Evolutionary conservation across 2,888 invertebrate genomes (phyloP), one percentile per base, ranked within the genome.

Genomic region (Steinernema scapterisci): DNA sequence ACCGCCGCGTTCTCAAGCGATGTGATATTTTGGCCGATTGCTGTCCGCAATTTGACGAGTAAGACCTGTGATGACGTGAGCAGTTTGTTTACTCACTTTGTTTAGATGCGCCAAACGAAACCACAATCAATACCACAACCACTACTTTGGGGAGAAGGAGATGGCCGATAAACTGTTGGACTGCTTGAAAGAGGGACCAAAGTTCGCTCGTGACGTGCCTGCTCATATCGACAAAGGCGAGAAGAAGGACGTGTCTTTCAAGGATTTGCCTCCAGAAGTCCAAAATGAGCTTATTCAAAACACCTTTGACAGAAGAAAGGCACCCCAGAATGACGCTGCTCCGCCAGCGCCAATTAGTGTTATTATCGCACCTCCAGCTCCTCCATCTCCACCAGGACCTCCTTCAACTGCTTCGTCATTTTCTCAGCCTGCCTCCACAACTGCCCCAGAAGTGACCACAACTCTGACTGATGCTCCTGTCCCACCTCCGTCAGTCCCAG

Each of bases 1-100:
- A 70, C 63, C 70, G 45, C 13, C 25, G 38, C 11, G 52, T 76
- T n/a, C 43, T 76, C 9, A 27, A 46, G 31, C 76, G 76, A 11
- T 76, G 76, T 70, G 74, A 76, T 23, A 45, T 76, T 21, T 25
- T 76, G 2, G 31, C 56, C 25, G 71, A 70, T 27, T 76, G 76
- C 44, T 76, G 76, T 45, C 76, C 76, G 46, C 70, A 76, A 31
- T 76, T 45, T 48, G 70, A 72, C 25, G 70, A 74, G 74, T 74
- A 70, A n/a, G 73, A n/a, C 21, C 27, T 54, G 19, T 27, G 6
- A 25, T 31, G 46, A 56, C 21, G 38, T 16, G 9, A 21, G 27
- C 52, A 11, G 23, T 21, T 23, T 54, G 25, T 6, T 23, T 25
- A 63, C n/a, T 25, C 13, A 16, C 63, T 27, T 31, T 63, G 1